Conservation (phyloP, 2,888 invertebrate genomes). For the Dermolepida albohirtum region DNA sequence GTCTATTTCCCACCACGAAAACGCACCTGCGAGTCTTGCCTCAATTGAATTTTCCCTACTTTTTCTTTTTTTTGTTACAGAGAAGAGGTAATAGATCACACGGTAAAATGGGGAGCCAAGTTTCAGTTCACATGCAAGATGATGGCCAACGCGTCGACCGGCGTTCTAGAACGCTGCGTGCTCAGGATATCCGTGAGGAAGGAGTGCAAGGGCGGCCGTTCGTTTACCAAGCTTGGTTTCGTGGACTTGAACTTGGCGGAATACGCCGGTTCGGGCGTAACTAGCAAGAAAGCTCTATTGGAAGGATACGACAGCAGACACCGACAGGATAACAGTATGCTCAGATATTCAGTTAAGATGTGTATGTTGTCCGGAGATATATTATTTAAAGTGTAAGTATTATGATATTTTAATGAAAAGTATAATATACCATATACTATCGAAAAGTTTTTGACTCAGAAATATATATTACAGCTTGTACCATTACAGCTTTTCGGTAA, state of each 20-base stretch:
- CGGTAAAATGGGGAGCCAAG: slow-evolving; percentile 91
- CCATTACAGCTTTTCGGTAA: no score
- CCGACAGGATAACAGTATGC: slow-evolving; percentile 96
- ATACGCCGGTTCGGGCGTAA: slow-evolving; percentile 92
- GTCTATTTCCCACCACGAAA: neutral
- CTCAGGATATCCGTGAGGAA: slow-evolving; percentile 95
- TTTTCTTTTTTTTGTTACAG: slow-evolving; percentile 68
- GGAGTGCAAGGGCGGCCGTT: slow-evolving; percentile 86
- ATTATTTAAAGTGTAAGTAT: slow-evolving; percentile 94
- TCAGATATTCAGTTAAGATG: slow-evolving; percentile 91
- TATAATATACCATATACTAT: no score
- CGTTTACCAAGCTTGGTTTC: slow-evolving; percentile 96
- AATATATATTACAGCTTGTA: no score
- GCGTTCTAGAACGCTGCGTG: slow-evolving; percentile 92
- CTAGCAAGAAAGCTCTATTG: slow-evolving; percentile 87
- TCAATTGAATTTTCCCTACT: slow-evolving; percentile 4
- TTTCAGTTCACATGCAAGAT: slow-evolving; percentile 97
- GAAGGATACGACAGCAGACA: slow-evolving; percentile 95
- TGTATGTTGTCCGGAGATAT: slow-evolving; percentile 96
- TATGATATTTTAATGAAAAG: neutral
- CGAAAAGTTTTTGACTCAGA: no score
- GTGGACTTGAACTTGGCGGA: slow-evolving; percentile 97
- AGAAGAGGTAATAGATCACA: slow-evolving; percentile 93
- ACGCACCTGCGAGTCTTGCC: neutral
- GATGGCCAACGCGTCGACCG: slow-evolving; percentile 95